These are phyloP conservation scores for Charanyca ferruginea DNA, from an alignment of 2,888 invertebrate genomes.

Conservation along the genomic window DNA sequence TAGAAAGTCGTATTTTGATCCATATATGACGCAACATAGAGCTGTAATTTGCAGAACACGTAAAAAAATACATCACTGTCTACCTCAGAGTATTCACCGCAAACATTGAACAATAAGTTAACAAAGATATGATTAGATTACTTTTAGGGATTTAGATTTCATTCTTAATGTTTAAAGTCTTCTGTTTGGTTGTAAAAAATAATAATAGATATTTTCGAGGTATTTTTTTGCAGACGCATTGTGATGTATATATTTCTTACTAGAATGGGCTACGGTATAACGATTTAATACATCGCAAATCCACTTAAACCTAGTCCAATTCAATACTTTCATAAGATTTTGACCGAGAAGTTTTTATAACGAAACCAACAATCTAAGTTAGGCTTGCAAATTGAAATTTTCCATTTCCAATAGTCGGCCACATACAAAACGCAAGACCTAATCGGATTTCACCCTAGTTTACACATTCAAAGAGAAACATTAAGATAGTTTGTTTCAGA, in stretches of 20 bases:
- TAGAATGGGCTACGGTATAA: conserved; percentile 11
- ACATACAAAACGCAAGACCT: background rate
- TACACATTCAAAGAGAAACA: conserved; percentile 14
- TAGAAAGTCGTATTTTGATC: background rate
- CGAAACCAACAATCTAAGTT: conserved; percentile 5
- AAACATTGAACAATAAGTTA: conserved; percentile 49
- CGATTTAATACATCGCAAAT: conserved; percentile 3
- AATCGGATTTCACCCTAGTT: background rate
- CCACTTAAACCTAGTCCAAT: conserved; percentile 41
- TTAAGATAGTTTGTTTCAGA: conserved; percentile 12
- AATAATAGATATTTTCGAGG: conserved; percentile 4
- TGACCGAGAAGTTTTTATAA: conserved; percentile 1
- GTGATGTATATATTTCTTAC: conserved; percentile 7
- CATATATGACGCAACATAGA: background rate
- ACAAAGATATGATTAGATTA: conserved; percentile 54
- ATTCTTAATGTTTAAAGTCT: conserved; percentile 56
- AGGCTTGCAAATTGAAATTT: background rate
- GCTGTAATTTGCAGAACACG: background rate
- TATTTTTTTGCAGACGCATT: background rate
- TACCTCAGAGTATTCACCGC: background rate
- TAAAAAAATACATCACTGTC: background rate
- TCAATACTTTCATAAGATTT: conserved; percentile 41
- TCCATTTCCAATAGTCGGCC: conserved; percentile 10
- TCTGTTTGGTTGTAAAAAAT: conserved; percentile 65
- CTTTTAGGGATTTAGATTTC: conserved; percentile 51